Base-by-base conservation (phyloP, 2,113 vertebrate genomes). In the Pedionomus torquatus region DNA sequence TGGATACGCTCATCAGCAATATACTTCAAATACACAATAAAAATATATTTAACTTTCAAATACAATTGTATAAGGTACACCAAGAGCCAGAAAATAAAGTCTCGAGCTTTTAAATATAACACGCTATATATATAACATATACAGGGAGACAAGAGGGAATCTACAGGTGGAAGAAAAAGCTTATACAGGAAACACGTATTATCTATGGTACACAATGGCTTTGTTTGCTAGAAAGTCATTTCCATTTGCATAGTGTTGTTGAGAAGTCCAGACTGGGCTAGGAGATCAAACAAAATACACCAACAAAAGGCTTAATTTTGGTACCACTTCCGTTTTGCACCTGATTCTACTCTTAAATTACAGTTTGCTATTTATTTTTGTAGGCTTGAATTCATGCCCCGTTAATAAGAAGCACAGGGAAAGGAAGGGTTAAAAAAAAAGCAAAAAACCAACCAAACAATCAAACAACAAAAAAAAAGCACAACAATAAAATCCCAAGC, bases 11-110 rank as follows among this genome's bases (percentile, higher is more conserved):
- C 68, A 91, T 93, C 95, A 91, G 92, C 97, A 70, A 96, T 65
- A 93, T 60, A 87, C 57, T 94, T 96, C 94, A 95, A 93, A 75
- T 85, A 97, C 79, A 54, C 77, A 83, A 96, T 96, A 97, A 98
- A 97, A 98, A 98, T 98, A 98, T 93, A 98, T 97, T 97, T 98
- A 49, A 82, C 81, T 98, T 97, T 98, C 95, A 95, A 96, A 97
- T 96, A 96, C 93, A 93, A 92, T 88, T 79, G 87, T 76, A 95
- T 94, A 98, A 96, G 96, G 90, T 96, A 98, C 82, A 95, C 65
- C 90, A 58, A 96, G 37, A 96, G 89, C 85, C 96, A 97, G 97
- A 98, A 98, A 98, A 98, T 97, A 98, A 96, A 98, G 97, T 97
- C 96, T 97, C 1, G 17, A 85, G 76, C 92, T 96, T 95, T 98